Evolutionary conservation across 1,140 invertebrate species (phyloP).

Genomic region (Trigoniulus corallinus): DNA sequence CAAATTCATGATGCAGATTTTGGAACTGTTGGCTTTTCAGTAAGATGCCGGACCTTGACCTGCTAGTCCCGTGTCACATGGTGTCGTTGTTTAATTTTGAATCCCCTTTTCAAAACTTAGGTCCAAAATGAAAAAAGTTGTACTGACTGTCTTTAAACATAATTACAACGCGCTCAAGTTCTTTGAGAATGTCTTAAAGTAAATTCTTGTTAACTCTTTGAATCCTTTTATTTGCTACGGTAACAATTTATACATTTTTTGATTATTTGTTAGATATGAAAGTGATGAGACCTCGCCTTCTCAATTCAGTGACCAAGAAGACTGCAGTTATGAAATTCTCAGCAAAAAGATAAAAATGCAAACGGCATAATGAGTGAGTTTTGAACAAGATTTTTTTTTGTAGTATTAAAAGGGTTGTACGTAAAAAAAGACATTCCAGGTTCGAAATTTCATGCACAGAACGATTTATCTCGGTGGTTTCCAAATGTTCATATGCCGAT

Average conservation of each 20-base stretch:
- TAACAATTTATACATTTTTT: constrained; percentile 2
- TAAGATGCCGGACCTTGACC: constrained; percentile 14
- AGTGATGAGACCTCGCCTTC: constrained; percentile 3
- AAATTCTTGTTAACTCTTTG: constrained; percentile 19
- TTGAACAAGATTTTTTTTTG: constrained; percentile 5
- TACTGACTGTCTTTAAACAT: constrained; percentile 62
- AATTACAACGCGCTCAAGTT: constrained; percentile 48
- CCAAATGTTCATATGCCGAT: constrained; percentile 3
- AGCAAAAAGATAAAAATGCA: constrained; percentile 1
- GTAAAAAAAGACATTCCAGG: too few species aligned
- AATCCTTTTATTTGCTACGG: not conserved
- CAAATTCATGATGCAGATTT: constrained; percentile 55
- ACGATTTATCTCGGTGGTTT: too few species aligned
- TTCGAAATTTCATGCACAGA: too few species aligned
- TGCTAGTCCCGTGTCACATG: not conserved
- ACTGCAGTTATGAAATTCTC: not conserved
- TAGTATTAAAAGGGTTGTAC: too few species aligned
- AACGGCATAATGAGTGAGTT: constrained; percentile 1
- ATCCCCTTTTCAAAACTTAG: constrained; percentile 21
- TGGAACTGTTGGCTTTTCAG: constrained; percentile 52
- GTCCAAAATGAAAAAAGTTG: constrained; percentile 54
- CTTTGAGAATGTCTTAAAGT: constrained; percentile 48
- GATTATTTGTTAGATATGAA: constrained; percentile 1
- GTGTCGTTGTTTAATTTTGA: not conserved
- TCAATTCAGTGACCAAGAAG: not conserved